Conservation (phyloP, 2,113 vertebrate genomes). For the Passer domesticus region DNA sequence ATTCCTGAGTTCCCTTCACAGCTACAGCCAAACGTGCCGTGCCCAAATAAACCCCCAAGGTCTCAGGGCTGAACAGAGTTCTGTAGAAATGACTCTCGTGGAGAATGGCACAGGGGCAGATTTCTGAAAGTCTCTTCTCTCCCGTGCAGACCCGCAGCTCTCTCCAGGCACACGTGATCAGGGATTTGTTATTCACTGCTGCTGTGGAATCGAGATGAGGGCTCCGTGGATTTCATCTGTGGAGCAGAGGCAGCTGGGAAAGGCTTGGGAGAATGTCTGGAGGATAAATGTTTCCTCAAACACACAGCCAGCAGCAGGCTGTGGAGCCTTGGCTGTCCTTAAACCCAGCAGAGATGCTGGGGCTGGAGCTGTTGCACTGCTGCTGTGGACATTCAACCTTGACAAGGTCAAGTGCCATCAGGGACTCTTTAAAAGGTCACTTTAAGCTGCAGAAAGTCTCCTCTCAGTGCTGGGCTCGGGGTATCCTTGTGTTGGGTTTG, state of each 20-base stretch:
- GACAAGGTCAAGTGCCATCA: not conserved
- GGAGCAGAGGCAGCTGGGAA: not conserved
- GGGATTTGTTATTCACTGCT: not conserved
- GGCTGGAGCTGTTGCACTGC: rapidly evolving
- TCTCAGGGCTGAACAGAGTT: not conserved
- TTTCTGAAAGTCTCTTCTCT: not conserved
- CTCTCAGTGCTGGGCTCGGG: not conserved
- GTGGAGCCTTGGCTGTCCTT: not conserved
- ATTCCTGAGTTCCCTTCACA: not conserved
- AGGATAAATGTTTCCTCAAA: not conserved
- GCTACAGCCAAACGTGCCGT: not conserved
- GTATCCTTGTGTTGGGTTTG: too few species aligned
- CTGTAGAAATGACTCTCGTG: not conserved
- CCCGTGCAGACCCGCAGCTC: not conserved
- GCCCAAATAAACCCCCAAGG: not conserved
- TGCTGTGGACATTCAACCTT: not conserved
- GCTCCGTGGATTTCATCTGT: not conserved
- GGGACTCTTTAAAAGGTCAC: not conserved
- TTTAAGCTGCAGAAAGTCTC: not conserved
- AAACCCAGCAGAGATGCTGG: rapidly evolving
- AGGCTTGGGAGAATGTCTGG: not conserved
- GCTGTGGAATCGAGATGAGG: not conserved
- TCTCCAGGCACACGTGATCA: not conserved
- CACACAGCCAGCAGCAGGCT: not conserved
- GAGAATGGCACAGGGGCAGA: not conserved